phyloP scores from a whole-genome alignment of 2,888 invertebrate genomes.

The Pristionchus japonicus region DNA sequence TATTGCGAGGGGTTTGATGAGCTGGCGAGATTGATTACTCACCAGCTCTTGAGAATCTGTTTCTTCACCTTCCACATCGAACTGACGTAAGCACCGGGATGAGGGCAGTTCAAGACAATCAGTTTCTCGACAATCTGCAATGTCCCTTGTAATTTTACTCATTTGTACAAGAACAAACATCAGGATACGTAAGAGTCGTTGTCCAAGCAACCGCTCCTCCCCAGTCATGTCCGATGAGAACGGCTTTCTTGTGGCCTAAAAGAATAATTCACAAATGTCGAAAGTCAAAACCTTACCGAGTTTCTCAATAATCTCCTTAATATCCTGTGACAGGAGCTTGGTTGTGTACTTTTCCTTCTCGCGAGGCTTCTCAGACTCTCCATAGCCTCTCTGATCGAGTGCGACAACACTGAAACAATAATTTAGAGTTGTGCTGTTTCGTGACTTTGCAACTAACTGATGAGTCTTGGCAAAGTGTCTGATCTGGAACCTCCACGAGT shows the following conservation, averaged over 20 bases:
- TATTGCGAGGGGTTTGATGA: background rate
- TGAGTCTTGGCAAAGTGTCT: slow-evolving; percentile 78
- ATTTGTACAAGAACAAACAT: background rate
- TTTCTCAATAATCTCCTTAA: slow-evolving; percentile 81
- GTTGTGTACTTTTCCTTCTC: slow-evolving; percentile 81
- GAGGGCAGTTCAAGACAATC: slow-evolving; percentile 83
- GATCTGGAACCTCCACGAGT: slow-evolving; percentile 84
- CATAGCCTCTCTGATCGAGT: slow-evolving; percentile 86
- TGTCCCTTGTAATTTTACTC: background rate
- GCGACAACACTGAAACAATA: slow-evolving; percentile 82
- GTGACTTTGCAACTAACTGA: slow-evolving; percentile 51
- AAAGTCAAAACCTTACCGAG: slow-evolving; percentile 76
- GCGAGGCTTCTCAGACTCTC: slow-evolving; percentile 84
- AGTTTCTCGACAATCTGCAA: slow-evolving; percentile 81
- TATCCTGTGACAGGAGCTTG: slow-evolving; percentile 81
- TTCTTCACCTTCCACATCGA: slow-evolving; percentile 76
- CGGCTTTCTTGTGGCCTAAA: slow-evolving; percentile 41
- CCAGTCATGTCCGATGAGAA: slow-evolving; percentile 82
- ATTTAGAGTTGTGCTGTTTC: background rate
- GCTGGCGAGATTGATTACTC: background rate
- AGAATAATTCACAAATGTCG: too few relatives aligned
- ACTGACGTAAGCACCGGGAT: slow-evolving; percentile 82
- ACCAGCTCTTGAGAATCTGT: slow-evolving; percentile 74
- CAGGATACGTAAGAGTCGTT: slow-evolving; percentile 51
- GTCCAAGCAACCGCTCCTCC: slow-evolving; percentile 84